Base-by-base conservation (phyloP, 2,113 vertebrate species). In the Thalassarche chlororhynchos region DNA sequence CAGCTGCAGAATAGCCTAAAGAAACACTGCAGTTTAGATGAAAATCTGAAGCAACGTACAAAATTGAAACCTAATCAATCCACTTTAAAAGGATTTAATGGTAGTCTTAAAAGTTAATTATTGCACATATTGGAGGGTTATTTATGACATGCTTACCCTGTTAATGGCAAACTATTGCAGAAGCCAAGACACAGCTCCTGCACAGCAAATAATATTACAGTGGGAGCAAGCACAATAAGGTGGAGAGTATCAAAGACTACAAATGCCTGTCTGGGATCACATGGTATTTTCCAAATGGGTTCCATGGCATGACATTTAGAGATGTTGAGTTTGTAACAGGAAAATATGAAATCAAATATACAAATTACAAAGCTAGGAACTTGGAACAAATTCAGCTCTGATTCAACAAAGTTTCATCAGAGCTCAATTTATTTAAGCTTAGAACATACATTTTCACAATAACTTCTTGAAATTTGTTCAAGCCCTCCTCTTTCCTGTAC, bases 1-100 rank as follows among this genome's bases (percentile, higher is more conserved):
- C 97, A 98, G 97, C 95, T 96, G 96, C 86, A 91, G 85, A 94
- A 84, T 85, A 93, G 94, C 82, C 96, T 95, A 89, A 93, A 97
- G 96, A 97, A 97, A 98, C 89, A 87, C 83, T 95, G 96, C 61
- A 74, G 68, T 79, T 81, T 40, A 90, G 95, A 97, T 64, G 60
- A 97, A 97, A 96, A 89, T 95, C 94, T 95, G 40, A 95, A 90
- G 55, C 74, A 92, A 94, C 8, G 47, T 90, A 58, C 58, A 93
- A 51, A 97, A 97, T 49, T 95, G 97, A 98, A 97, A 96, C 89
- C 36, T 87, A 97, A 97, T 91, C 87, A 97, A 89, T 69, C 64
- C 34, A 13, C 52, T 91, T 96, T 87, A 68, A 85, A 91, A 64
- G 36, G 52, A 89, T 93, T 85, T 96, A 96, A 98, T 95, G 94